A percentile compares a stretch with the other conserved stretches of the same genome.
Conservation (phyloP, 2,888 invertebrate genomes). For the Cephalotes varians region DNA sequence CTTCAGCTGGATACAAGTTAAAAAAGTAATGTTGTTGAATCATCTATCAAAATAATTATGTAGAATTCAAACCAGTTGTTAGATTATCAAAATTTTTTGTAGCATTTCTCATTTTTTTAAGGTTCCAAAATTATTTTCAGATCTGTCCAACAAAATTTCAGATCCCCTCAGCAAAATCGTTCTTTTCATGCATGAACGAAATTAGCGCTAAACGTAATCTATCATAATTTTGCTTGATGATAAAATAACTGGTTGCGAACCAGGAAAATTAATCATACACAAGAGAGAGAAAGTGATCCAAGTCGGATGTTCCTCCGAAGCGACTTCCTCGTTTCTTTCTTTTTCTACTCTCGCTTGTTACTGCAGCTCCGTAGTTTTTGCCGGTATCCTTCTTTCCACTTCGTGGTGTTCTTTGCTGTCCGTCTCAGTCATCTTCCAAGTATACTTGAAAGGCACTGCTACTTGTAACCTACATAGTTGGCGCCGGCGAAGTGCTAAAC, state of each 20-base stretch:
- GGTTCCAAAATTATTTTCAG: too few species aligned
- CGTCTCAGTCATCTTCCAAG: constrained; percentile 32
- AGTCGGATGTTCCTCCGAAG: constrained; percentile 24
- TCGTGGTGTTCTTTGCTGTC: constrained; percentile 26
- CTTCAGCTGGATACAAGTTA: too few species aligned
- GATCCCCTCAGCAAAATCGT: too few species aligned
- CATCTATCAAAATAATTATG: too few species aligned
- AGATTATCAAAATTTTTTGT: too few species aligned
- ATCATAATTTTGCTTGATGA: background rate
- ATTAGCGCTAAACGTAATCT: background rate
- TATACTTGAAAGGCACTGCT: constrained; percentile 35
- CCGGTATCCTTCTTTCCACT: constrained; percentile 1
- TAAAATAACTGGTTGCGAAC: constrained; percentile 7
- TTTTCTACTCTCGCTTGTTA: constrained; percentile 40
- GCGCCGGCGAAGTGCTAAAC: constrained; percentile 2
- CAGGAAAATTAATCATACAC: constrained; percentile 40
- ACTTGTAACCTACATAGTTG: constrained; percentile 12
- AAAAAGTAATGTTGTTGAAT: too few species aligned
- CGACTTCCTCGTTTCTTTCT: constrained; percentile 9
- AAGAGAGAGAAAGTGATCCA: constrained; percentile 12
- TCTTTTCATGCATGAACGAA: too few species aligned
- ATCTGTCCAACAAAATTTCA: too few species aligned
- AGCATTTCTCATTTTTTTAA: too few species aligned
- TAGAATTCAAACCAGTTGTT: too few species aligned
- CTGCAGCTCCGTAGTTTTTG: constrained; percentile 20